Conservation (phyloP, 1,140 invertebrate species). For the Philopotamus ludificatus region DNA sequence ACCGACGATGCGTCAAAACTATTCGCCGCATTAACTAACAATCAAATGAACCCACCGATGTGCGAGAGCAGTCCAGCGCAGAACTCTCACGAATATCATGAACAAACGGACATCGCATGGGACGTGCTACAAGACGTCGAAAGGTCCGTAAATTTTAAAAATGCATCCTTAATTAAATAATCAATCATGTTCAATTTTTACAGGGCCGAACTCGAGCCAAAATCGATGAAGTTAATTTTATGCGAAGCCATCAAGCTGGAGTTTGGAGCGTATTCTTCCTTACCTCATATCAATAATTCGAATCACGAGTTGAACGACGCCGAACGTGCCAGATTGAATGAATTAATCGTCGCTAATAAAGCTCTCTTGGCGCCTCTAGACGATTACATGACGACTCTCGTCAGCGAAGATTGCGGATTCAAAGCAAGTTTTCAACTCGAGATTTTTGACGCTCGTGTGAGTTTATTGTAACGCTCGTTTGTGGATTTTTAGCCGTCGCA, state of each 20-base stretch:
- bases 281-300: constrained; percentile 59
- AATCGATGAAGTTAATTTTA: constrained; percentile 78
- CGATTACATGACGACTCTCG: constrained; percentile 71
- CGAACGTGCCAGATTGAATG: constrained; percentile 77
- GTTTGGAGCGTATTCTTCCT: constrained; percentile 68
- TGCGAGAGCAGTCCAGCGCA: constrained; percentile 30
- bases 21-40: constrained; percentile 26
- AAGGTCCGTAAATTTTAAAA: constrained; percentile 47
- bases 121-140: constrained; percentile 67
- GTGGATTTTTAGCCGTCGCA: constrained; percentile 58
- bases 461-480: background rate
- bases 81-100: constrained; percentile 5
- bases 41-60: constrained; percentile 15
- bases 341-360: constrained; percentile 81
- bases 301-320: constrained; percentile 76
- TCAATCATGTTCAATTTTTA: constrained; percentile 36
- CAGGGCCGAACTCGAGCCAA: constrained; percentile 54
- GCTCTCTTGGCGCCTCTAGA: constrained; percentile 77
- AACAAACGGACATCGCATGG: constrained; percentile 53
- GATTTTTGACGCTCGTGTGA: constrained; percentile 4
- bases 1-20: constrained; percentile 32
- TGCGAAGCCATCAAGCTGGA: constrained; percentile 82
- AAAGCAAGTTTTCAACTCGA: constrained; percentile 51
- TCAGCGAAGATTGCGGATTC: constrained; percentile 61
- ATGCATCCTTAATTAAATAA: background rate